Evolutionary conservation across 2,888 invertebrate genomes (phyloP).

Genomic region (Panzeria rudis): DNA sequence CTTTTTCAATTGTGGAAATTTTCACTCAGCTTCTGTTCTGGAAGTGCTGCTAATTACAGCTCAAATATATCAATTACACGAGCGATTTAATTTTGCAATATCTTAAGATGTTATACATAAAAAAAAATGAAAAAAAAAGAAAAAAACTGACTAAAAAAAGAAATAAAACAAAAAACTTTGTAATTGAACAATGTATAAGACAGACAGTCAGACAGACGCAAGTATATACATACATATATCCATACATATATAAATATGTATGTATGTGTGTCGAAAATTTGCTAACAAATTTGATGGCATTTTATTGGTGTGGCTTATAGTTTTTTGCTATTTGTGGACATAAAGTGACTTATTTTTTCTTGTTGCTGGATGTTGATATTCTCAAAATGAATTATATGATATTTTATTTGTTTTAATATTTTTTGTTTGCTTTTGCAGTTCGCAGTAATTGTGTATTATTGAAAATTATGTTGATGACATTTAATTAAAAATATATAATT

Average conservation of each 20-base stretch:
- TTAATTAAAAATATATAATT: constrained; percentile 62
- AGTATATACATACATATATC: neutral
- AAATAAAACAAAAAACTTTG: constrained; percentile 30
- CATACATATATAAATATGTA: neutral
- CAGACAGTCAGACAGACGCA: constrained; percentile 3
- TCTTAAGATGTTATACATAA: constrained; percentile 60
- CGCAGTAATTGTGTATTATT: constrained; percentile 28
- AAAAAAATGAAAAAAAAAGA: neutral
- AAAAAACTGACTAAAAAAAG: constrained; percentile 21
- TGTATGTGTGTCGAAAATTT: constrained; percentile 19
- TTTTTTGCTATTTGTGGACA: neutral
- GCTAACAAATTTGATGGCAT: constrained; percentile 44
- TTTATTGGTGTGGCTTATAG: constrained; percentile 2
- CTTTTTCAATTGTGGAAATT: constrained; percentile 48
- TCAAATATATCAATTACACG: constrained; percentile 75
- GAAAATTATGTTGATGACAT: constrained; percentile 65
- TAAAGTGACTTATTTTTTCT: constrained; percentile 27
- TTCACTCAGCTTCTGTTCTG: constrained; percentile 55
- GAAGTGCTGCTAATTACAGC: constrained; percentile 75
- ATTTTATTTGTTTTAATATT: constrained; percentile 16
- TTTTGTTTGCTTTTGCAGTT: neutral
- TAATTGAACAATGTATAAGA: constrained; percentile 35
- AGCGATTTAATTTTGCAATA: constrained; percentile 74
- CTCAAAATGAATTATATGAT: constrained; percentile 37
- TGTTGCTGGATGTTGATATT: neutral